Percentiles rank a stretch among this genome's conserved stretches.
Conservation (phyloP, 2,113 vertebrate species). For the Anarrhichthys ocellatus region DNA sequence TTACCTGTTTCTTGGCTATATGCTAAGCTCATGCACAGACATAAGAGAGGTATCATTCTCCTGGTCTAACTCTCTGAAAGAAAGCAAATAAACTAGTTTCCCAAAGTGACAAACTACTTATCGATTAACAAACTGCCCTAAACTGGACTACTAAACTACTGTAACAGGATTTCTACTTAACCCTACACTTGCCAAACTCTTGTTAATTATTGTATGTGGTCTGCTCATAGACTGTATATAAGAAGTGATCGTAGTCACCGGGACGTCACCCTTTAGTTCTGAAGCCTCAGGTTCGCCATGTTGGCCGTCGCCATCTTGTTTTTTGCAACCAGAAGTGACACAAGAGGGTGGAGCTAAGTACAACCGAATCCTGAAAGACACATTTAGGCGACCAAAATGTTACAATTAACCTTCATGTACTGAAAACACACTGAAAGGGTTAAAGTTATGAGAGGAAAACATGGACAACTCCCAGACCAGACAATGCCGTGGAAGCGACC, state of each 20-base stretch:
- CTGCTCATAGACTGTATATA: background rate
- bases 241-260: background rate
- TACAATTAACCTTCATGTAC: no score
- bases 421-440: no score
- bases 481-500: no score
- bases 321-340: background rate
- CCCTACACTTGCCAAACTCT: background rate
- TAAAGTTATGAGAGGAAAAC: no score
- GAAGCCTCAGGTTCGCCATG: background rate
- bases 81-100: background rate
- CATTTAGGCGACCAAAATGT: no score
- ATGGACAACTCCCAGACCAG: no score
- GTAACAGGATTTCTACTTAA: background rate
- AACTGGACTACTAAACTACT: background rate
- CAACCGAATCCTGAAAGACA: background rate
- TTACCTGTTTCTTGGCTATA: background rate
- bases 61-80: background rate
- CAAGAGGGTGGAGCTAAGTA: background rate
- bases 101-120: background rate
- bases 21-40: background rate
- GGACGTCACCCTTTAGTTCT: background rate
- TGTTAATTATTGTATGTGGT: background rate
- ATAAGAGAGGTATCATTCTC: background rate
- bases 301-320: background rate
- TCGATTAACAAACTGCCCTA: background rate